Evolutionary conservation across 2,888 invertebrate species (phyloP), one percentile per base, ranked within the genome.

Genomic region (Synergus laeviventris): DNA sequence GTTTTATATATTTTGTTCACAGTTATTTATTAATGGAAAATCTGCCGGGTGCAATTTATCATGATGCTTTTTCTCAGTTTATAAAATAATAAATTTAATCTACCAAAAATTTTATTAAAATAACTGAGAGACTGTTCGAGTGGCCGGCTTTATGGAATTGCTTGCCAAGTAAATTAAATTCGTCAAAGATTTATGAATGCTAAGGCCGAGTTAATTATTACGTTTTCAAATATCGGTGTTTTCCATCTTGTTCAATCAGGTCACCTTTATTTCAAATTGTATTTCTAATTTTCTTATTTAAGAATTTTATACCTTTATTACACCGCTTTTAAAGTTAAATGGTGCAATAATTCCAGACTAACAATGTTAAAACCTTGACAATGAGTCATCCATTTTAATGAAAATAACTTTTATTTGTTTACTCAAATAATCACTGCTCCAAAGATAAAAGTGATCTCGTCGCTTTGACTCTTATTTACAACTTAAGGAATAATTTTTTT

Each of bases 21-120:
- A 45, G 49, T 70, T 70, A 70, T 70, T 70, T 70, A 70, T 70
- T 70, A 70, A 70, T 70, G 70, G 31, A 49, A 70, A 49, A 49
- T 70, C 70, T 70, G 45, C 66, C n/a, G 70, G 70, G 49, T 70
- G 70, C 16, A 49, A 70, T 70, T 45, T 70, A 31, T 45, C 66
- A 62, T 62, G 18, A 38, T 62, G 38, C 18, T 12, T 62, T 60
- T 60, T 24, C 14, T 12, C 14, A 12, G 42, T 42, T 12, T 42
- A 4, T 42, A 62, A 38, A 62, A 62, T 62, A 62, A 62, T 62
- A 62, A 62, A 62, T 62, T 38, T 38, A 62, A 62, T 62, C 62
- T 62, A 62, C 39, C 38, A 38, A 62, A 62, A 62, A 39, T 62
- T 62, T 62, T 62, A 62, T 62, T 38, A 62, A 62, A 62, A 39